Percentiles rank a stretch among this genome's conserved stretches.
Conservation (phyloP, 1,140 invertebrate species). For the Theocolax elegans region DNA sequence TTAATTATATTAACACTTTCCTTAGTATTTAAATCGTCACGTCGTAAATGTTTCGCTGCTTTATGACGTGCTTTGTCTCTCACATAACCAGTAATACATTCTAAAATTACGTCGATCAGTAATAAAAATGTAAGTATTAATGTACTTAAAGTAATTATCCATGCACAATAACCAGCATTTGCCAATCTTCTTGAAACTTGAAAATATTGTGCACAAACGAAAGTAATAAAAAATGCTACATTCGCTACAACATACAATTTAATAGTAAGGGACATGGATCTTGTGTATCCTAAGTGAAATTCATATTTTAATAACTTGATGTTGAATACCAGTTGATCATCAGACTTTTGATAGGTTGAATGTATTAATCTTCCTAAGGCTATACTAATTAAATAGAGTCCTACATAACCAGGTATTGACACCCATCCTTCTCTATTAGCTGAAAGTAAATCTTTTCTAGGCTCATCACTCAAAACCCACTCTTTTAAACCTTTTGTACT, state of each 20-base stretch:
- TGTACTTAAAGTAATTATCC: constrained; percentile 75
- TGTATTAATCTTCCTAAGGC: constrained; percentile 74
- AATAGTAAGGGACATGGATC: constrained; percentile 54
- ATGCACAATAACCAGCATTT: constrained; percentile 81
- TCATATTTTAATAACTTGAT: constrained; percentile 46
- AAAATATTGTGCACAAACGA: constrained; percentile 65
- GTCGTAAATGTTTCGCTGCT: constrained; percentile 13
- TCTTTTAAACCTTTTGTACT: constrained; percentile 71
- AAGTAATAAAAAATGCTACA: constrained; percentile 65
- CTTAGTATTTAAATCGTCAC: constrained; percentile 29
- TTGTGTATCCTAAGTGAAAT: constrained; percentile 49
- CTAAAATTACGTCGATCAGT: constrained; percentile 68
- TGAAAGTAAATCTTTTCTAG: constrained; percentile 73
- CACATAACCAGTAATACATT: constrained; percentile 40
- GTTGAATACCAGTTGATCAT: constrained; percentile 39
- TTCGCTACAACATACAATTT: constrained; percentile 62
- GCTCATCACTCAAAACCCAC: constrained; percentile 77
- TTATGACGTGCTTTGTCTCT: constrained; percentile 25
- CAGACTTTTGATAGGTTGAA: constrained; percentile 56
- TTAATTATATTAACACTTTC: constrained; percentile 14
- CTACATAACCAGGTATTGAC: constrained; percentile 85
- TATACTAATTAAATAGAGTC: constrained; percentile 82
- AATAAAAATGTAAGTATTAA: constrained; percentile 69
- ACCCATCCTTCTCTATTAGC: constrained; percentile 92
- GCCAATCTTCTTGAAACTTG: constrained; percentile 77